A percentile compares a stretch with the other conserved stretches of the same genome.
Evolutionary conservation across 2,797 vertebrate species (phyloP).

Genomic region (Aselliscus stoliczkanus): DNA sequence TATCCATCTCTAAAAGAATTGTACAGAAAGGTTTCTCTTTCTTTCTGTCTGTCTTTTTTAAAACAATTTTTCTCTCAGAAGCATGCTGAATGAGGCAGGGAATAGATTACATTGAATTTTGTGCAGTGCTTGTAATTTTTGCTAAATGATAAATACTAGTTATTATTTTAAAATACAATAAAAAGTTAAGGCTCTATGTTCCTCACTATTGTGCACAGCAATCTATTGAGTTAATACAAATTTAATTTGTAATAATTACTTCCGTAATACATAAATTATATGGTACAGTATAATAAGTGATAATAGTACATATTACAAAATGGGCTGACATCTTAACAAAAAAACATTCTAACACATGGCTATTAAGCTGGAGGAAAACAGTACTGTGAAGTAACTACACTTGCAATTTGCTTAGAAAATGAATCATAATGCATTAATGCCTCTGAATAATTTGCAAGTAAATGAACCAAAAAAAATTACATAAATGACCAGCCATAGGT

Average conservation of each 20-base stretch:
- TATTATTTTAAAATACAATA: constrained; percentile 50
- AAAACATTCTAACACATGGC: constrained; percentile 21
- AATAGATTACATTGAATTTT: constrained; percentile 49
- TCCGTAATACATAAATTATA: constrained; percentile 74
- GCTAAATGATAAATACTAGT: constrained; percentile 51
- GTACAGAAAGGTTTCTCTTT: not conserved
- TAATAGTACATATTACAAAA: constrained; percentile 69
- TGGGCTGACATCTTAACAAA: constrained; percentile 66
- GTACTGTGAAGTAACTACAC: constrained; percentile 57
- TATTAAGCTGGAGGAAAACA: constrained; percentile 65
- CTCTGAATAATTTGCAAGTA: constrained; percentile 69
- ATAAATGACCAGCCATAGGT: constrained; percentile 36
- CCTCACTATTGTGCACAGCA: constrained; percentile 16
- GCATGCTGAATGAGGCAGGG: not conserved
- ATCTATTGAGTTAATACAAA: constrained; percentile 61
- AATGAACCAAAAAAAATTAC: constrained; percentile 61
- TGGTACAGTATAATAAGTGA: constrained; percentile 59
- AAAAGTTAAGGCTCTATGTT: not conserved
- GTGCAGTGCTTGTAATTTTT: constrained; percentile 50
- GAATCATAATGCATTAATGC: constrained; percentile 68
- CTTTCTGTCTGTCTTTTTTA: not conserved
- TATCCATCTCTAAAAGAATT: constrained; percentile 24
- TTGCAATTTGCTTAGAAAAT: constrained; percentile 66
- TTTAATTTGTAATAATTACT: constrained; percentile 72
- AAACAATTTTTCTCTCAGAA: not conserved